Base-by-base conservation (phyloP, 2,113 vertebrate species). In the Megalops atlanticus region DNA sequence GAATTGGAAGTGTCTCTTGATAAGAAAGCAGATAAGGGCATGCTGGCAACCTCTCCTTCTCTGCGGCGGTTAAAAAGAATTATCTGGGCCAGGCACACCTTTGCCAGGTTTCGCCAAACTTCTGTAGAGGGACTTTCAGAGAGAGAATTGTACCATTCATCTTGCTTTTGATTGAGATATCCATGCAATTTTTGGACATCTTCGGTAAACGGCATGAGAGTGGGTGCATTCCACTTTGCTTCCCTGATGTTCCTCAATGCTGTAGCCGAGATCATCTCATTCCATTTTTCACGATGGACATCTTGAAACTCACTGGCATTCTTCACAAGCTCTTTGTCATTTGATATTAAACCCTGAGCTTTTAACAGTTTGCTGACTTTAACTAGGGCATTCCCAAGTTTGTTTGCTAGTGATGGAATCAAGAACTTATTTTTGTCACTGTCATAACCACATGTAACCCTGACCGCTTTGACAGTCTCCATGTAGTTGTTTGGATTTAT, bases 291-390 rank as follows among this genome's bases (percentile, higher is more conserved):
- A 0, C 11, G 0, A 40, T 89, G 81, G 27, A 89, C 45, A 0
- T 83, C 74, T 58, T 74, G 77, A 78, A 87, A 89, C 14, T 86
- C 58, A 36, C 2, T 80, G 41, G 87, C 83, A 21, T 84, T 82
- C 70, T 69, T 82, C 0, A 84, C 81, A 81, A 89, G 69, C 16
- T 80, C 27, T 73, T 54, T 21, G 24, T 87, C 27, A 0, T 85
- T 83, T 16, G 71, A 74, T 2, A 88, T 86, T 31, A 87, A 83
- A 43, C 84, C 82, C 64, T 79, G 72, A 33, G 78, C 76, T 80
- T 89, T 88, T 72, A 86, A 38, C 12, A 87, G 84, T 52, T 78
- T 85, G 40, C 78, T 86, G 24, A 84, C 58, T 87, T 89, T 90
- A 31, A 85, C 80, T 5, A 87, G 10, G 0, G 84, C 0, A 73